A percentile compares a stretch with the other conserved stretches of the same genome.
Evolutionary conservation across 2,888 invertebrate genomes (phyloP).

Genomic region (Oscheius sp.): DNA sequence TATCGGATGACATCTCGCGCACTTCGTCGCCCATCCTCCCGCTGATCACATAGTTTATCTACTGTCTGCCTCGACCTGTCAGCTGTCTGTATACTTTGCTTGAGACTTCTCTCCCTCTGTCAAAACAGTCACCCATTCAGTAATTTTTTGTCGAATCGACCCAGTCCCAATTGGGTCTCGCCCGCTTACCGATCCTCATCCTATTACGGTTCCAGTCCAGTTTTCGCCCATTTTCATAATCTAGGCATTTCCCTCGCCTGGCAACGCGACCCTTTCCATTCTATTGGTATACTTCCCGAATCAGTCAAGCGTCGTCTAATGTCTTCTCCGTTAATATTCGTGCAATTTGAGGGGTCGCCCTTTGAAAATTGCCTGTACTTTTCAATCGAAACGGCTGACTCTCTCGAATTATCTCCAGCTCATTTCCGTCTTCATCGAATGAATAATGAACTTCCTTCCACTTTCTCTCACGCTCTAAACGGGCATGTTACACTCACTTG

Average conservation of each 20-base stretch:
- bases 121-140: constrained; percentile 4
- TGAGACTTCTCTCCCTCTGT: background rate
- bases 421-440: background rate
- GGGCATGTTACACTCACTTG: background rate
- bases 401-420: background rate
- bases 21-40: constrained; percentile 6
- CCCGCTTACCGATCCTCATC: constrained; percentile 32
- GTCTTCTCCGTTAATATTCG: background rate
- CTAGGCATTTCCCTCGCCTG: background rate
- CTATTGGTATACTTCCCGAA: background rate
- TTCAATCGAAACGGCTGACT: no score
- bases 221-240: no score
- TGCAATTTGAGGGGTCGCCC: background rate
- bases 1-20: constrained; percentile 32
- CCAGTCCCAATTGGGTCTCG: constrained; percentile 9
- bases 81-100: background rate
- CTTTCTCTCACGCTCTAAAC: background rate
- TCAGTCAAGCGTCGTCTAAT: constrained; percentile 14
- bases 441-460: background rate
- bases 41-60: constrained; percentile 19
- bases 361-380: background rate
- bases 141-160: background rate
- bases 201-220: background rate
- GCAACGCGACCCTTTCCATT: constrained; percentile 9
- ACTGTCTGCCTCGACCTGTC: constrained; percentile 24